phyloP scores from a whole-genome alignment of 2,797 vertebrate genomes.

The Oceanodroma leucorhoa region DNA sequence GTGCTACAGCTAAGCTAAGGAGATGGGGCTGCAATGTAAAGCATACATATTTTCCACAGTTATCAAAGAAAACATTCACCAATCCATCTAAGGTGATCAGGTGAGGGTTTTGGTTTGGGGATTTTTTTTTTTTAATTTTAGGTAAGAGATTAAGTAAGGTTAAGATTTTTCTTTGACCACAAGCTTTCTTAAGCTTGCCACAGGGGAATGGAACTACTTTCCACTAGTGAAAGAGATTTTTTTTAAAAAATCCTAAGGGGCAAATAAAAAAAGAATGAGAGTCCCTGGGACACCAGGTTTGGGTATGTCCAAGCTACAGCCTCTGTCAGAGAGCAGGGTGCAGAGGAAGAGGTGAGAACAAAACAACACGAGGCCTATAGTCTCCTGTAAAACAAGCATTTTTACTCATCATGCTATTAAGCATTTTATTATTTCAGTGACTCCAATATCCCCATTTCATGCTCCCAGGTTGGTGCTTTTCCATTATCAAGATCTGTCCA shows the following conservation, averaged over 20 bases:
- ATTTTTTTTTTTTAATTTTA: not conserved
- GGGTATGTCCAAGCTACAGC: not conserved
- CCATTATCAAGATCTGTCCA: constrained; percentile 39
- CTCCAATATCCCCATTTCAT: not conserved
- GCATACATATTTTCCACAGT: not conserved
- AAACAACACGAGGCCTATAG: not conserved
- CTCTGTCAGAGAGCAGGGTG: not conserved
- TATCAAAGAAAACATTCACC: not conserved
- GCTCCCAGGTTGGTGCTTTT: not conserved
- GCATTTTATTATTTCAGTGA: not conserved
- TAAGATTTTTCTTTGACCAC: not conserved
- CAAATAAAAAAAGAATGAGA: not conserved
- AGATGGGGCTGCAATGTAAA: not conserved
- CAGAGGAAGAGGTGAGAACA: not conserved
- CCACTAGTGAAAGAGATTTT: not conserved
- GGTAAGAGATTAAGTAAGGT: not conserved
- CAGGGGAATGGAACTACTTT: not conserved
- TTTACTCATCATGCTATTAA: constrained; percentile 19
- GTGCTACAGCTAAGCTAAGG: not conserved
- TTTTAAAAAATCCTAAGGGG: not conserved
- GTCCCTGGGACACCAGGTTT: not conserved
- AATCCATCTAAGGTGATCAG: not conserved
- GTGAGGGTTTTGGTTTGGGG: not conserved
- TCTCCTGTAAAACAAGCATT: not conserved
- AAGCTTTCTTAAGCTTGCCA: not conserved